These are phyloP conservation scores for Platichthys stellatus DNA, from an alignment of 2,113 vertebrate genomes.

Conservation along the genomic window DNA sequence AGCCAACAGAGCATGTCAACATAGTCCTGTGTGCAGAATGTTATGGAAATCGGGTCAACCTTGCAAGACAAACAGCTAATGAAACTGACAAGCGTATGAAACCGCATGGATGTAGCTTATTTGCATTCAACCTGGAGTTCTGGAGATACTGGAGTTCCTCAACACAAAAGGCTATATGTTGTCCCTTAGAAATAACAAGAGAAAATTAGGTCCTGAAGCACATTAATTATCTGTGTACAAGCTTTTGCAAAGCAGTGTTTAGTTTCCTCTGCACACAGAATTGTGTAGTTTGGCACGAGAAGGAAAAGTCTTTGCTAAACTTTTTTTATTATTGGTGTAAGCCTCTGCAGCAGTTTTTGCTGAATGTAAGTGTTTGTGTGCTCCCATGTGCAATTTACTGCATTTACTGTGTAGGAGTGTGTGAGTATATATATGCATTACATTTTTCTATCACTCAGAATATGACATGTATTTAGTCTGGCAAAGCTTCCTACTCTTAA, in stretches of 20 bases:
- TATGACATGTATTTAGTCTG: conserved; percentile 16
- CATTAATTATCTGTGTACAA: conserved; percentile 15
- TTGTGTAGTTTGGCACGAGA: neutral
- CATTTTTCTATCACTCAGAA: conserved; percentile 16
- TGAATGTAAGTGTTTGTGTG: conserved; percentile 9
- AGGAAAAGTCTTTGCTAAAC: neutral
- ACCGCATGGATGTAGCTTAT: neutral
- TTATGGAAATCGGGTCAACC: conserved; percentile 21
- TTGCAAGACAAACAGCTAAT: conserved; percentile 2
- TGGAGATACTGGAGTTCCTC: neutral
- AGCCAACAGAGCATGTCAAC: neutral
- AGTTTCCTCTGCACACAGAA: neutral
- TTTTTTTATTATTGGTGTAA: conserved; percentile 13
- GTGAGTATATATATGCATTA: conserved; percentile 23
- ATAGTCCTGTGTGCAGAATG: conserved; percentile 1
- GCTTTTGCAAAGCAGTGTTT: conserved; percentile 11
- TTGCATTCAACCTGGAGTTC: neutral
- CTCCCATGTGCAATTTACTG: neutral
- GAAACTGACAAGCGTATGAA: neutral
- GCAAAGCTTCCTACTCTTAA: conserved; percentile 11
- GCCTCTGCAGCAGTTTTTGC: neutral
- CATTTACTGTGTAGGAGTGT: conserved; percentile 1
- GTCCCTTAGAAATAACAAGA: neutral
- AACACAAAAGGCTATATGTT: neutral
- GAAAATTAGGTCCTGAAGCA: neutral